These are phyloP conservation scores for Cladorhizidae sp. DNA, from an alignment of 37 sponge, comb jelly and placozoan genomes.

Conservation along the genomic window DNA sequence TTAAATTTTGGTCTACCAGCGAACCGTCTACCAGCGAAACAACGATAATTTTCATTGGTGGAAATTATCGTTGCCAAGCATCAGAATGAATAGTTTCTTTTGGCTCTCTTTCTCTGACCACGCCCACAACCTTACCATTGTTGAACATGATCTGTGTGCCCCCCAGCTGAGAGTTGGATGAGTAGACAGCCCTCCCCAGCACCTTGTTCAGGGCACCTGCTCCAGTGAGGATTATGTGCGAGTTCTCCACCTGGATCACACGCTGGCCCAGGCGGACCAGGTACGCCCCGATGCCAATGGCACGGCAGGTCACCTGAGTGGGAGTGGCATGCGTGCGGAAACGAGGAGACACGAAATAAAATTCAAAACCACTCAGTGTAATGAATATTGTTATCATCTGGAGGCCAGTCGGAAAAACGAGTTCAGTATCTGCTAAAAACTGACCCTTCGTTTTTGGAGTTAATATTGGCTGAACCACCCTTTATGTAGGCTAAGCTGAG, in stretches of 20 bases:
- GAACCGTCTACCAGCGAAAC: too few relatives aligned
- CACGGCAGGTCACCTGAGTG: slow-evolving; percentile 90
- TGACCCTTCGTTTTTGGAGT: too few relatives aligned
- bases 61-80: too few relatives aligned
- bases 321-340: not conserved
- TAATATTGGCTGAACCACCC: too few relatives aligned
- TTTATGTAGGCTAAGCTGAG: too few relatives aligned
- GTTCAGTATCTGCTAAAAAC: too few relatives aligned
- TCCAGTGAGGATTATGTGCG: slow-evolving; percentile 96
- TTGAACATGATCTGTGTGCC: slow-evolving; percentile 96
- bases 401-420: too few relatives aligned
- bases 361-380: too few relatives aligned
- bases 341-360: not conserved
- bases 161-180: slow-evolving; percentile 94
- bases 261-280: slow-evolving; percentile 94
- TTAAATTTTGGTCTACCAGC: too few relatives aligned
- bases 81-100: slow-evolving; percentile 2
- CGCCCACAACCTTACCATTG: slow-evolving; percentile 78
- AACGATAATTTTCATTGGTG: too few relatives aligned
- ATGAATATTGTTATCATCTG: too few relatives aligned
- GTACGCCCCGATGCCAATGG: slow-evolving; percentile 97
- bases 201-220: slow-evolving; percentile 96
- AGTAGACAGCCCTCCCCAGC: slow-evolving; percentile 83
- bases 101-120: not conserved
- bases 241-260: slow-evolving; percentile 95